Conservation (phyloP, 2,113 vertebrate species). For the Nematolebias whitei region DNA sequence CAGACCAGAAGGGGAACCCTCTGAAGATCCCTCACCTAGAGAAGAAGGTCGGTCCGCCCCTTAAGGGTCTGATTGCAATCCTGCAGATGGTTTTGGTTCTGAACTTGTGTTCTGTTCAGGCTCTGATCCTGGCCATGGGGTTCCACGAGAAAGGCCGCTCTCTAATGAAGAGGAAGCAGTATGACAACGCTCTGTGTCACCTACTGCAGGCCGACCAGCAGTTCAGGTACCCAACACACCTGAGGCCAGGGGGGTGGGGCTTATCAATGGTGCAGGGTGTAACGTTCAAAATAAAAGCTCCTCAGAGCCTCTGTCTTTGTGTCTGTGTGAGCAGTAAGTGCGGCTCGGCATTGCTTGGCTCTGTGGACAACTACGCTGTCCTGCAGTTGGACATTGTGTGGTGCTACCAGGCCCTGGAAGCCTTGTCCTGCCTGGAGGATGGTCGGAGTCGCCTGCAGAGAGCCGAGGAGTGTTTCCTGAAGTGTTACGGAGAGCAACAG, state of each 20-base stretch:
- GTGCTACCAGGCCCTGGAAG: conserved; percentile 89
- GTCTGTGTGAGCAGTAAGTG: conserved; percentile 80
- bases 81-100: background rate
- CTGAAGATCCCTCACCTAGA: conserved; percentile 86
- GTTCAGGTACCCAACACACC: conserved; percentile 80
- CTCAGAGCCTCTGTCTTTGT: fast-evolving
- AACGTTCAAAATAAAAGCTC: background rate
- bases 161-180: conserved; percentile 92
- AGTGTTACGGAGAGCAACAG: conserved; percentile 89
- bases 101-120: conserved; percentile 70
- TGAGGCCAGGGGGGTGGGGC: background rate
- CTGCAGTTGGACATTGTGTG: conserved; percentile 97
- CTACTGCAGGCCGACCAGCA: conserved; percentile 91
- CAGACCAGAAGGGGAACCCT: conserved; percentile 93
- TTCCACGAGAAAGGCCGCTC: conserved; percentile 95
- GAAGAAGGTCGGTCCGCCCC: conserved; percentile 86
- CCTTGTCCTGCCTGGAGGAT: conserved; percentile 88
- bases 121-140: conserved; percentile 94
- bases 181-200: conserved; percentile 86
- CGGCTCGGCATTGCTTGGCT: conserved; percentile 82
- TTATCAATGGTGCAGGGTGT: no score
- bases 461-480: conserved; percentile 88
- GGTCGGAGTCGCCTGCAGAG: conserved; percentile 82
- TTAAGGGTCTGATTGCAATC: no score
- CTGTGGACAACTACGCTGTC: conserved; percentile 92